Conservation (phyloP, 2,113 vertebrate species). For the Ascaphus truei region DNA sequence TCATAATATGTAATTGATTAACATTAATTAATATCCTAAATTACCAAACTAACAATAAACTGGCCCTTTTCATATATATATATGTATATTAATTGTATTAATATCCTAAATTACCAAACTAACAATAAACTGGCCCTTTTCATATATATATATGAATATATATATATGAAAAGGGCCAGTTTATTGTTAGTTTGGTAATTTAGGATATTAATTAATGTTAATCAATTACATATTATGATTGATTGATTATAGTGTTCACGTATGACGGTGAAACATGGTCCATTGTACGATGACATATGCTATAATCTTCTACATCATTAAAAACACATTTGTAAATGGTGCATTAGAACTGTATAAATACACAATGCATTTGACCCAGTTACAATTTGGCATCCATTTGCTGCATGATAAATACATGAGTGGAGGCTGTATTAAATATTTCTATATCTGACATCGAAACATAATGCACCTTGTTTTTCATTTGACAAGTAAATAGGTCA, state of each 20-base stretch:
- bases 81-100: background rate
- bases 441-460: slow-evolving; percentile 12
- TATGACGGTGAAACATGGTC: background rate
- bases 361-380: slow-evolving; percentile 25
- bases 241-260: background rate
- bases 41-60: background rate
- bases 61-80: background rate
- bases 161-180: background rate
- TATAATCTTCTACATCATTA: slow-evolving; percentile 7
- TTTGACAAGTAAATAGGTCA: slow-evolving; percentile 2
- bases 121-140: background rate
- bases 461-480: slow-evolving; percentile 1
- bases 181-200: background rate
- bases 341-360: slow-evolving; percentile 23
- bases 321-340: slow-evolving; percentile 6
- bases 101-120: slow-evolving; percentile 2
- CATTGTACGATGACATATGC: background rate
- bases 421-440: background rate
- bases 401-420: slow-evolving; percentile 5
- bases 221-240: background rate
- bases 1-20: background rate
- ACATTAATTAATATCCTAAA: slow-evolving; percentile 12
- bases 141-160: background rate
- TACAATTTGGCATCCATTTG: slow-evolving; percentile 2
- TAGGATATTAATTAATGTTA: slow-evolving; percentile 9